Evolutionary conservation across 2,113 vertebrate species (phyloP).

Genomic region (Donacobius atricapilla): DNA sequence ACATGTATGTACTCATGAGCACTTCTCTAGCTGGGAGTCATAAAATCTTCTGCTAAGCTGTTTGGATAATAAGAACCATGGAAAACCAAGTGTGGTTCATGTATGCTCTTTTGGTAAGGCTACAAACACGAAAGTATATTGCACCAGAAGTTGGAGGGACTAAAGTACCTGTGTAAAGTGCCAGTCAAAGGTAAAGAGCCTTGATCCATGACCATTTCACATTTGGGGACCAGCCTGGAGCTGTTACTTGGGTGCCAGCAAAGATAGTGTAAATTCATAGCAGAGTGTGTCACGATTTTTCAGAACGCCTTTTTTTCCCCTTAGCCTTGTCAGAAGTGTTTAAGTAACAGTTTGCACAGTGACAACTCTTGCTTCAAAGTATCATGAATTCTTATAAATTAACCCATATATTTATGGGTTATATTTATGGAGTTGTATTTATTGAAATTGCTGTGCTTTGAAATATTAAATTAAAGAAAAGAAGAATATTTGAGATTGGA

Average conservation of each 20-base stretch:
- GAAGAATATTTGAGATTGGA: neutral
- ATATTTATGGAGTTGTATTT: neutral
- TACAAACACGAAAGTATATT: neutral
- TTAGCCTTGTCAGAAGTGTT: neutral
- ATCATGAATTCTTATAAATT: neutral
- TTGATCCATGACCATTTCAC: constrained; percentile 3
- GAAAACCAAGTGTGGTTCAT: neutral
- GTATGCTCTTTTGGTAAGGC: neutral
- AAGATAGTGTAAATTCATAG: neutral
- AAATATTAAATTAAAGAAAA: neutral
- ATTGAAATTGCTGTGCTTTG: neutral
- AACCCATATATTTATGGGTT: neutral
- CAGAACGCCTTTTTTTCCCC: neutral
- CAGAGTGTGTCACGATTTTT: constrained; percentile 4
- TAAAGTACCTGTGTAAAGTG: neutral
- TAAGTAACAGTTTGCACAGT: neutral
- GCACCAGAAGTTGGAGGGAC: neutral
- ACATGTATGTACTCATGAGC: neutral
- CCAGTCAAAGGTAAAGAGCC: neutral
- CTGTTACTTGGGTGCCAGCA: neutral
- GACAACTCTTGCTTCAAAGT: neutral
- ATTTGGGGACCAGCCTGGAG: neutral
- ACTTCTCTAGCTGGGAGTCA: neutral
- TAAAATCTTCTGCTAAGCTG: neutral
- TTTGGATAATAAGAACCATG: neutral